phyloP scores from a whole-genome alignment of 2,888 invertebrate species.

The Camponotus fellah region DNA sequence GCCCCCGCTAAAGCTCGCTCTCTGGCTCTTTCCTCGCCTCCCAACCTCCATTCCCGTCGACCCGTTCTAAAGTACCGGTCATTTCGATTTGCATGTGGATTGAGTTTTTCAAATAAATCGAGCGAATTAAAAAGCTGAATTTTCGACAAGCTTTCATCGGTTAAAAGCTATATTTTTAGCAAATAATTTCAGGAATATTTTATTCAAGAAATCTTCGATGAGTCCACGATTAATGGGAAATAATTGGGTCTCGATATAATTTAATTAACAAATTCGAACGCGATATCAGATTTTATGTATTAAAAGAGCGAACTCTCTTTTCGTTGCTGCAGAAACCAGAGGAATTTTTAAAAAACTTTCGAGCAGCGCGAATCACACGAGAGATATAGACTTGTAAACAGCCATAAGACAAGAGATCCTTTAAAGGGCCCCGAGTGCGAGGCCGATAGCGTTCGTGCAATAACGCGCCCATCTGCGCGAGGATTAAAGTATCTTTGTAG shows the following conservation, averaged over 20 bases:
- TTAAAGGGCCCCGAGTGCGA: slow-evolving; percentile 23
- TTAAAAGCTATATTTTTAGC: not conserved
- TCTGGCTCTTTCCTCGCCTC: slow-evolving; percentile 33
- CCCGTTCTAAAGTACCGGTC: slow-evolving; percentile 16
- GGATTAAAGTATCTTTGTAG: slow-evolving; percentile 47
- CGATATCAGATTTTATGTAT: not conserved
- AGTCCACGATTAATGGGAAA: not conserved
- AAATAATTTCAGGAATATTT: not conserved
- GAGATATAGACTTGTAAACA: not conserved
- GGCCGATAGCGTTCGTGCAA: slow-evolving; percentile 37
- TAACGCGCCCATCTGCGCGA: slow-evolving; percentile 37
- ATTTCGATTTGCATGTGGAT: not conserved
- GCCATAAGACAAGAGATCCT: slow-evolving; percentile 22
- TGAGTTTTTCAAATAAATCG: not conserved
- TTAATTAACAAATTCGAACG: not conserved
- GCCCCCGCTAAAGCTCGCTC: slow-evolving; percentile 51
- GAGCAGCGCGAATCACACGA: not conserved
- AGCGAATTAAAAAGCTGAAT: not conserved
- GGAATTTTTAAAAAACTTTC: not conserved
- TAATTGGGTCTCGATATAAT: not conserved
- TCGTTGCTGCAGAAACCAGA: not conserved
- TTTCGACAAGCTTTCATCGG: not conserved
- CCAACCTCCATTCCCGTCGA: not conserved
- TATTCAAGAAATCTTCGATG: not conserved
- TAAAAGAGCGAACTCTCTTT: not conserved